phyloP scores from a whole-genome alignment of 2,113 vertebrate species.

The Pelvicachromis taeniatus region DNA sequence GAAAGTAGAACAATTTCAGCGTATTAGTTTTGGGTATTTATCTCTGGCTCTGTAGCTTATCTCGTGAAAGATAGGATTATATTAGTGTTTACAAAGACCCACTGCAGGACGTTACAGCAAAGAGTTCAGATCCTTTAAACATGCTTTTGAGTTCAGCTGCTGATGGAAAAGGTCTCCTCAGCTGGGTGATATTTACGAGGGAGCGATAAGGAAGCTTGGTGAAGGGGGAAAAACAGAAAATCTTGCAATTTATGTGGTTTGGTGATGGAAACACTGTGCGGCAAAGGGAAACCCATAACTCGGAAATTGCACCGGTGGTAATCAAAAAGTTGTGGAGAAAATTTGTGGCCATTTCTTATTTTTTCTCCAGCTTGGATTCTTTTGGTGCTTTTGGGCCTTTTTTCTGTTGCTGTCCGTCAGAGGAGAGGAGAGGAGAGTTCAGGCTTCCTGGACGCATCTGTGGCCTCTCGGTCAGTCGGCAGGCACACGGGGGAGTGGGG shows the following conservation, averaged over 20 bases:
- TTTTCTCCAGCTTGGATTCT: background rate
- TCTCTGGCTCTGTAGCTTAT: background rate
- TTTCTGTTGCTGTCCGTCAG: background rate
- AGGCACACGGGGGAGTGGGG: constrained; percentile 23
- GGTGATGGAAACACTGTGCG: constrained; percentile 40
- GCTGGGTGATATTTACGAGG: constrained; percentile 17
- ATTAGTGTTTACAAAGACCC: background rate
- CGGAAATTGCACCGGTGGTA: constrained; percentile 7
- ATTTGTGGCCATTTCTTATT: background rate
- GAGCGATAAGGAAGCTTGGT: constrained; percentile 7
- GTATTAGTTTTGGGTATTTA: background rate
- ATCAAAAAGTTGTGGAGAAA: background rate
- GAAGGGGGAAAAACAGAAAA: background rate
- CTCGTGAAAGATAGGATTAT: background rate
- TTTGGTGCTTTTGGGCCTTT: background rate
- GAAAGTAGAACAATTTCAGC: background rate
- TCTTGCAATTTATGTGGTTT: constrained; percentile 22
- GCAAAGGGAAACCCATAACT: constrained; percentile 18
- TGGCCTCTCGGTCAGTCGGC: constrained; percentile 39
- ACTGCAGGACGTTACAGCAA: background rate
- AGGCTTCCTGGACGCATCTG: background rate
- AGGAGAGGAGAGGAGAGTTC: background rate
- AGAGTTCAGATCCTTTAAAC: background rate
- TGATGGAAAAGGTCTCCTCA: background rate
- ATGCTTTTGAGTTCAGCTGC: background rate